These are phyloP conservation scores for Coptodon rendalli DNA, from an alignment of 2,113 vertebrate genomes.

Conservation along the genomic window DNA sequence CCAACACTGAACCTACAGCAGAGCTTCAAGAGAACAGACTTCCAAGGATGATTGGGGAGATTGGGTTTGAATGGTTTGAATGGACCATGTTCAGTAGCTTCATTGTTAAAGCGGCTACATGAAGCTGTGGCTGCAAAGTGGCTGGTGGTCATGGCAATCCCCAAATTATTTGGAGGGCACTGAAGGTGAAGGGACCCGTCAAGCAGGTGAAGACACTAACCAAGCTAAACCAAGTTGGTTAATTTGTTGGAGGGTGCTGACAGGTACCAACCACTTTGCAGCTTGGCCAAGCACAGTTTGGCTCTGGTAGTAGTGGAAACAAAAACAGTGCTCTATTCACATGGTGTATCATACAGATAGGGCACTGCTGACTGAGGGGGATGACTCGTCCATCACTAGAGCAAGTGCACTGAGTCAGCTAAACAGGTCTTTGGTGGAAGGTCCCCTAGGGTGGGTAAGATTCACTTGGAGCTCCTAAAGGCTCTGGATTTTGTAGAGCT, in stretches of 20 bases:
- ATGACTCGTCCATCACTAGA: not conserved
- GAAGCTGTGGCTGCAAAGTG: not conserved
- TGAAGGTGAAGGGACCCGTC: not conserved
- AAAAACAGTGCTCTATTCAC: not conserved
- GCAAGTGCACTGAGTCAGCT: not conserved
- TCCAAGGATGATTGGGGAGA: not conserved
- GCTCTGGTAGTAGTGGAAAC: not conserved
- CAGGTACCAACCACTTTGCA: accelerated
- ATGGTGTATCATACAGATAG: not conserved
- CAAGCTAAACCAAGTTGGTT: not conserved
- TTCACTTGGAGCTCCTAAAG: not conserved
- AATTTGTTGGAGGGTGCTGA: not conserved
- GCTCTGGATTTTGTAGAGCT: not conserved
- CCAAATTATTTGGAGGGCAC: not conserved
- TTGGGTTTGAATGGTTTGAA: not conserved
- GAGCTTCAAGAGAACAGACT: not conserved
- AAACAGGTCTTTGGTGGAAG: not conserved
- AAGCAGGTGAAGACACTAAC: not conserved
- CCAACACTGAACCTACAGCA: not conserved
- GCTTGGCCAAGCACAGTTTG: not conserved
- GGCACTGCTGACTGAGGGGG: not conserved
- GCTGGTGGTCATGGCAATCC: not conserved
- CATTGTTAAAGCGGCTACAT: not conserved
- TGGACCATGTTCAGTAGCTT: not conserved
- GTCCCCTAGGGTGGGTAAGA: not conserved